Evolutionary conservation across 2,797 vertebrate genomes (phyloP), one percentile per base, ranked within the genome.

Genomic region (Chanos chanos): DNA sequence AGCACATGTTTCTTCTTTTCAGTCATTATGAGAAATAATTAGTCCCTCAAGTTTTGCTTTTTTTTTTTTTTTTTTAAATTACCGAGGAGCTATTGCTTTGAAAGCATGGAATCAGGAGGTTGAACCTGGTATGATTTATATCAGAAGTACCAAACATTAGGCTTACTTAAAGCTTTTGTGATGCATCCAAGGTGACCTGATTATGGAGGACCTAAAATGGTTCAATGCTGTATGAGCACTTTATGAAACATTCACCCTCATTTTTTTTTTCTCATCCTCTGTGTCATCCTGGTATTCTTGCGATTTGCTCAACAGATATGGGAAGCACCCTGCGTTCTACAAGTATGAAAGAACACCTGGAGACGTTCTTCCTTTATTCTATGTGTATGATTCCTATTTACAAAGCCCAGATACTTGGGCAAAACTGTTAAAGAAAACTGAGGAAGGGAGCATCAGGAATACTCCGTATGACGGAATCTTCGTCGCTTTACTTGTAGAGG

Each of bases 311-410:
- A 82, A 25, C 78, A 99, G 96, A 70, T 99, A 98, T 0, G 94
- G 96, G 74, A 80, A 76, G 44, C 96, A 99, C 73, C 92, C 94
- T 4, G 95, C 94, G 16, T 97, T 99, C 85, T 99, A 93, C 77
- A 93, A 86, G 61, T 90, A 92, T 73, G 92, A 84, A 68, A 92
- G 94, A 1, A 89, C 79, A 73, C 89, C 75, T 0, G 93, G 94
- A 43, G 92, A 81, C 79, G 60, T 85, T 4, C 91, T 97, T 52
- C 96, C 96, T 0, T 77, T 99, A 81, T 97, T 97, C 78, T 99
- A 99, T 59, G 71, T 99, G 55, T 99, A 99, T 61, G 96, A 99
- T 85, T 98, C 95, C 0, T 98, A 99, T 0, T 83, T 98, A 73
- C 90, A 92, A 61, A 92, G 88, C 66, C 89, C 94, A 3, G 91